Percentiles rank a stretch among this genome's conserved stretches.
Conservation (phyloP, 2,888 invertebrate species). For the Entomobrya multifasciata region DNA sequence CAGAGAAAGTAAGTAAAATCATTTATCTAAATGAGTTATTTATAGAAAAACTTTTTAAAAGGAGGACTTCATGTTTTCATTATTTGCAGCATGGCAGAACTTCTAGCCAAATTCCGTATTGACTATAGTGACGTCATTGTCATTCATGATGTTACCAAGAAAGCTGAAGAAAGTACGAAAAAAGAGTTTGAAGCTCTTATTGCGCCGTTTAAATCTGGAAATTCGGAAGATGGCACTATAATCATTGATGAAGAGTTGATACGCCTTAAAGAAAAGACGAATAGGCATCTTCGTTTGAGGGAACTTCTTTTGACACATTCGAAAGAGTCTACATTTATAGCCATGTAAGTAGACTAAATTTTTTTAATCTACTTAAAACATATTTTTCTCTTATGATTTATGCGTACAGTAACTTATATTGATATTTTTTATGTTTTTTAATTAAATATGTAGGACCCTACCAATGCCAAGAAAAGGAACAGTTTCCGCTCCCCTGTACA, state of each 20-base stretch:
- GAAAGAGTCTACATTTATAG: constrained; percentile 90
- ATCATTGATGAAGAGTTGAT: constrained; percentile 89
- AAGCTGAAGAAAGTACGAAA: constrained; percentile 89
- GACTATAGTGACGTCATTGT: constrained; percentile 95
- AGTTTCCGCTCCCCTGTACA: constrained; percentile 94
- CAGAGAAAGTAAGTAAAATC: constrained; percentile 90
- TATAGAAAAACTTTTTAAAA: neutral
- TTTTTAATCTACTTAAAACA: neutral
- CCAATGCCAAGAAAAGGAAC: constrained; percentile 96
- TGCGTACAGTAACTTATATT: neutral
- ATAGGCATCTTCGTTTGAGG: constrained; percentile 92
- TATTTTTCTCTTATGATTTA: too few relatives aligned
- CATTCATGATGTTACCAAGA: constrained; percentile 93
- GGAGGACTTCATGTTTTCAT: neutral
- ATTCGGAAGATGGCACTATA: constrained; percentile 74
- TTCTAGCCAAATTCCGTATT: constrained; percentile 96
- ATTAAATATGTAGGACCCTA: constrained; percentile 86
- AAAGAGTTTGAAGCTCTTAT: constrained; percentile 88
- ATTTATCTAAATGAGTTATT: neutral
- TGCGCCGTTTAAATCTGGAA: constrained; percentile 84
- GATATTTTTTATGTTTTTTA: constrained; percentile 76
- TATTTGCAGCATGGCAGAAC: constrained; percentile 91
- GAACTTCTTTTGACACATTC: constrained; percentile 93
- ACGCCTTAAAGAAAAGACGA: constrained; percentile 92
- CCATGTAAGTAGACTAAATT: constrained; percentile 86